Base-by-base conservation (phyloP, 2,888 invertebrate species). In the Tenthredo mesomela region DNA sequence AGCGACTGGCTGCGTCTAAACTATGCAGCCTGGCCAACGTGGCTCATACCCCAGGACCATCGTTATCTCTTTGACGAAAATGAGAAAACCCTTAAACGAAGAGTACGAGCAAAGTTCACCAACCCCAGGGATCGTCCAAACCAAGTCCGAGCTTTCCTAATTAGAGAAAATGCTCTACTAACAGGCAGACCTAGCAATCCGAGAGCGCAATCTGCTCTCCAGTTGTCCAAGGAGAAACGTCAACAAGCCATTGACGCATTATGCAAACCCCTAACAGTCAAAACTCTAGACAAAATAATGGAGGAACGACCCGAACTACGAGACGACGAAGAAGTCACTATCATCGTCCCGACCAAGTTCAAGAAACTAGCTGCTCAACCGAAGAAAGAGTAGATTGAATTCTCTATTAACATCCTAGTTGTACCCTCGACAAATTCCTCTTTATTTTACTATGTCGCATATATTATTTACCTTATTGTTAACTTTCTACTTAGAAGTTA, bases 11-110 rank as follows among this genome's bases (percentile, higher is more conserved):
- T 82, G 0, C 43, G 84, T 4, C 54, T 85, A 1, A 86, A 84
- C 18, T 84, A 86, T 10, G 82, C 77, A 2, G 82, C 83, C 43
- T 77, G 80, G 61, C 86, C 86, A n/a, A 47, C 84, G 2, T 84
- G 84, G 84, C 5, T 47, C 18, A 71, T 85, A 12, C 85, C 85
- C 1, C 21, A 33, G 2, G 78, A 78, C 1, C 84, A 84, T 15
- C 77, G 43, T 2, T 77, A 78, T 54, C 25, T 85, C 9, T 47
- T 84, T 7, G 84, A 77, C 33, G 85, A 61, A 9, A 82, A 58
- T n/a, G 58, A 70, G 15, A 29, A 18, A 9, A 15, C 33, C 15
- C 25, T 77, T 0, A 47, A n/a, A 1, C 7, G 54, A 6, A 25
- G 50, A 54, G 40, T 29, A 18, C 1, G 25, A 29, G 37, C 10